phyloP scores from a whole-genome alignment of 1,140 invertebrate species.

The Stegodyphus dumicola region DNA sequence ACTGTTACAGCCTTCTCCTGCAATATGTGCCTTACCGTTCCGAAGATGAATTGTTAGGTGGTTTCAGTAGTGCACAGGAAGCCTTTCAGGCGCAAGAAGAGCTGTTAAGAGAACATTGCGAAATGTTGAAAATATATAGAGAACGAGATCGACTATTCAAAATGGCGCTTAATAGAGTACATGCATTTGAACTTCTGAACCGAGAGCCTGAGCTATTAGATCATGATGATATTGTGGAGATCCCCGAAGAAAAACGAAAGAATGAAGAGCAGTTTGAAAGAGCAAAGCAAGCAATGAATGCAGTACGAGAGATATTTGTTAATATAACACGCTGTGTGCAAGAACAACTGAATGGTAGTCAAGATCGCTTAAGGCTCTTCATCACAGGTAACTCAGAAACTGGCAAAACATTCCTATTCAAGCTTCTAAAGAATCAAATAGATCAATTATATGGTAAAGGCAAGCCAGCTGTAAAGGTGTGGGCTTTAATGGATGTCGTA shows the following conservation, averaged over 20 bases:
- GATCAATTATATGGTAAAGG: slow-evolving; percentile 65
- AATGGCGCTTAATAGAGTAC: neutral
- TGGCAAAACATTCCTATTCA: slow-evolving; percentile 67
- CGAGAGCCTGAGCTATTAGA: neutral
- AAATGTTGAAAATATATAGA: too few relatives aligned
- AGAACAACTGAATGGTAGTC: slow-evolving; percentile 60
- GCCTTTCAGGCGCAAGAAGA: too few relatives aligned
- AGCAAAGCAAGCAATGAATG: slow-evolving; percentile 56
- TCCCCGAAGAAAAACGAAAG: slow-evolving; percentile 1
- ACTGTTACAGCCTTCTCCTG: slow-evolving; percentile 57
- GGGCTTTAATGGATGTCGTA: slow-evolving; percentile 65
- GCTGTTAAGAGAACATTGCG: too few relatives aligned
- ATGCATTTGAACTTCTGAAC: slow-evolving; percentile 32
- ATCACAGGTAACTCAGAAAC: slow-evolving; percentile 63
- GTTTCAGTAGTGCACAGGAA: slow-evolving; percentile 18
- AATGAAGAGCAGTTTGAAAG: slow-evolving; percentile 61
- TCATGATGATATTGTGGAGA: slow-evolving; percentile 11
- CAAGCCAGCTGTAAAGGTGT: slow-evolving; percentile 65
- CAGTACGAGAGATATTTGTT: slow-evolving; percentile 60
- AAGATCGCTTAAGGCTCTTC: slow-evolving; percentile 59
- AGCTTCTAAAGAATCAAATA: slow-evolving; percentile 65
- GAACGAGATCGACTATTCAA: too few relatives aligned
- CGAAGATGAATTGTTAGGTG: slow-evolving; percentile 46
- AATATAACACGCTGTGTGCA: slow-evolving; percentile 61
- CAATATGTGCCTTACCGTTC: slow-evolving; percentile 42